Evolutionary conservation across 2,113 vertebrate species (phyloP), one percentile per base, ranked within the genome.

Genomic region (Neopipo cinnamomea): DNA sequence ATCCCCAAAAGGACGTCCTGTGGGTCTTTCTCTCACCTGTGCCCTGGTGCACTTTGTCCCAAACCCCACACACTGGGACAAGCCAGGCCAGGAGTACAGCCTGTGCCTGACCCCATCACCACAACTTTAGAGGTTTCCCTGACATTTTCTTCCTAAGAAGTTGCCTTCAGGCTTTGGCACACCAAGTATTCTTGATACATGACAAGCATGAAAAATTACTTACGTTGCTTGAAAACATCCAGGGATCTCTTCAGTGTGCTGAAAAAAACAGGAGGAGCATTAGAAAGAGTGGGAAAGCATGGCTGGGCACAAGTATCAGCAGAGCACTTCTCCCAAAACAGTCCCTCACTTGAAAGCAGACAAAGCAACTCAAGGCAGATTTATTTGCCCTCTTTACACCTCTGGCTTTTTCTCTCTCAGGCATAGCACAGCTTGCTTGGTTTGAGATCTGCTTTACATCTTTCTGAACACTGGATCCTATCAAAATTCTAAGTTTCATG

Each of bases 151-250:
- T 73, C 73, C 22, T 42, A 53, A 61, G 13, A 35, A 42, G 21
- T 12, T 37, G 17, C 37, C 46, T 82, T 42, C 27, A 84, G 65
- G 41, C 17, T 61, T 76, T 37, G 24, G 17, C 2, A 1, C 65
- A 87, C 47, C 47, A 74, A 47, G 35, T 25, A 59, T 30, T 63
- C 75, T 44, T 44, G 42, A 44, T 44, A 44, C 42, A 44, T 68
- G 21, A 46, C 39, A 90, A 87, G 55, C 35, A n/a, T 1, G 15
- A 82, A 20, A 62, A 61, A 70, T 67, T 82, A 98, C 99, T 99
- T 97, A 99, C 99, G 99, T 91, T 99, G 98, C 96, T 99, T 99
- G 88, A 99, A 99, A 93, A 99, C 93, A 33, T 99, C 99, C 21
- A 99, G 97, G 10, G 99, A 98, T 94, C 98, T 98, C 97, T 99